phyloP scores from a whole-genome alignment of 1,140 invertebrate species.

The Heliconius himera region DNA sequence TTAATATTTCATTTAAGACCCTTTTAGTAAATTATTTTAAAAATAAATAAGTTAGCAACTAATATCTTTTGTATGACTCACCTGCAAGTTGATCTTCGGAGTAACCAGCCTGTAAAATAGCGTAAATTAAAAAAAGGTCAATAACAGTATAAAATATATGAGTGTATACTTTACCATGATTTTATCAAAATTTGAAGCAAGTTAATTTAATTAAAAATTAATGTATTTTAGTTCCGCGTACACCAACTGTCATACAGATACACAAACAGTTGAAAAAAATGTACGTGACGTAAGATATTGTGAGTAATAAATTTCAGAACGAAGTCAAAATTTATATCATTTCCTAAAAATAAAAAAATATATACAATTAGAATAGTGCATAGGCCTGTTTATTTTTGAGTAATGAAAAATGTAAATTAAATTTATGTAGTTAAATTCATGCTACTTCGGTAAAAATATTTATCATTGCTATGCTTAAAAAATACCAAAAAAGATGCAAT shows the following conservation, averaged over 20 bases:
- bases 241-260: conserved; percentile 31
- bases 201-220: conserved; percentile 18
- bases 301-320: not conserved
- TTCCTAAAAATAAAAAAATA: not conserved
- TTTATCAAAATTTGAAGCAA: conserved; percentile 7
- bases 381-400: too few species aligned
- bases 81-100: conserved; percentile 94
- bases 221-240: conserved; percentile 20
- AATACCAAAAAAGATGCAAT: too few species aligned
- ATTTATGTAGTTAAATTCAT: not conserved
- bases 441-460: too few species aligned
- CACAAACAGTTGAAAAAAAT: conserved; percentile 16
- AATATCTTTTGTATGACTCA: conserved; percentile 82
- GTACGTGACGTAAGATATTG: conserved; percentile 16
- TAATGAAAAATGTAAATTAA: not conserved
- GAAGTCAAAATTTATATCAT: not conserved
- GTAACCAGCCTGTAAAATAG: conserved; percentile 89
- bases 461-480: too few species aligned
- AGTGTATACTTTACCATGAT: conserved; percentile 15
- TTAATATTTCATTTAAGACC: not conserved
- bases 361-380: too few species aligned
- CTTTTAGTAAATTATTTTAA: not conserved
- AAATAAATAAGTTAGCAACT: not conserved
- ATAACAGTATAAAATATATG: conserved; percentile 30
- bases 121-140: not conserved